These are phyloP conservation scores for Geopemphigus sp. DNA, from an alignment of 1,140 invertebrate genomes.

Conservation along the genomic window DNA sequence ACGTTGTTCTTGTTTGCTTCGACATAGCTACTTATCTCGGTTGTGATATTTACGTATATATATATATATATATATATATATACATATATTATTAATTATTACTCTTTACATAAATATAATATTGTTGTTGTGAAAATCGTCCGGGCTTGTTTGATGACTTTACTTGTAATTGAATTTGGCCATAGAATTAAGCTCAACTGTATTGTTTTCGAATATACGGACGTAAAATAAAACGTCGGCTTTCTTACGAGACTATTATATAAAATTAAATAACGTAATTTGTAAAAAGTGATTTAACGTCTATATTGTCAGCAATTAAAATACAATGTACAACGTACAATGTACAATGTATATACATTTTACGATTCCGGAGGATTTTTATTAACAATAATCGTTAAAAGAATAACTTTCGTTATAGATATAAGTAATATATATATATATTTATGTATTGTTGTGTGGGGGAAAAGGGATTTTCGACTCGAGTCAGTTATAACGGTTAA, in stretches of 20 bases:
- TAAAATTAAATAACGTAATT: not conserved
- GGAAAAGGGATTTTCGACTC: not conserved
- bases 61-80: not conserved
- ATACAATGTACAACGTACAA: not conserved
- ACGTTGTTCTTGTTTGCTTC: not conserved
- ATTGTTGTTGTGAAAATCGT: too few relatives aligned
- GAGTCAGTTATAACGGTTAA: not conserved
- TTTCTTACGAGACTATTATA: not conserved
- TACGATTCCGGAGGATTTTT: not conserved
- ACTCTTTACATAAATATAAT: not conserved
- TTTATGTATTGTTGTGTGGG: too few relatives aligned
- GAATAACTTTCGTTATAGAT: too few relatives aligned
- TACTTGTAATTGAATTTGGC: not conserved
- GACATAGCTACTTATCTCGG: not conserved
- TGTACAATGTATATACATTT: too few relatives aligned
- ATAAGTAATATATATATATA: too few relatives aligned
- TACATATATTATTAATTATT: not conserved
- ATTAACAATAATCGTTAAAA: too few relatives aligned
- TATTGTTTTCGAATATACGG: not conserved
- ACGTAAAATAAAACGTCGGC: not conserved
- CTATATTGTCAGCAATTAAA: not conserved
- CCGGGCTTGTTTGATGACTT: too few relatives aligned
- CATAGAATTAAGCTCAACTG: constrained; percentile 34
- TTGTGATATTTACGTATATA: constrained; percentile 1
- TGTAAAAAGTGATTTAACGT: not conserved